Percentiles rank a stretch among this genome's conserved stretches.
Conservation (phyloP, 2,888 invertebrate genomes). For the Eurois occulta region DNA sequence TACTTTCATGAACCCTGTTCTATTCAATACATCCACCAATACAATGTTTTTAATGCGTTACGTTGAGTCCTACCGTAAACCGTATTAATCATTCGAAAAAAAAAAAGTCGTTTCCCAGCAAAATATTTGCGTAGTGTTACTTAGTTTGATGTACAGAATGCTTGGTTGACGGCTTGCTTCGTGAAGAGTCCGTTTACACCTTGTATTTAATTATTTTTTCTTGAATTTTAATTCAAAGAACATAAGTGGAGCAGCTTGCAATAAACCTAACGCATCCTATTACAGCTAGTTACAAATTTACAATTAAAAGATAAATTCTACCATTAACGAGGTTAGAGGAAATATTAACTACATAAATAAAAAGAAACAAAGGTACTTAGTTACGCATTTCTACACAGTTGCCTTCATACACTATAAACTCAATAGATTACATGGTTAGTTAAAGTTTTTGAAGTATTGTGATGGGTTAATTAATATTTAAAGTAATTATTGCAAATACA, state of each 20-base stretch:
- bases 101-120: neutral
- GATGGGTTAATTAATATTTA: slow-evolving; percentile 7
- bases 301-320: slow-evolving; percentile 25
- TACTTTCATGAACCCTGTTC: neutral
- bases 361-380: slow-evolving; percentile 34
- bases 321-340: slow-evolving; percentile 62
- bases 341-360: slow-evolving; percentile 38
- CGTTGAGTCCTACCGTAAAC: neutral
- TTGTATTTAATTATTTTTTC: neutral
- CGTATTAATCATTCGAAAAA: neutral
- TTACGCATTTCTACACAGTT: slow-evolving; percentile 51
- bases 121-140: neutral
- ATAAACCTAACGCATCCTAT: slow-evolving; percentile 2
- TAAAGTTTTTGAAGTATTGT: neutral
- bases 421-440: slow-evolving; percentile 5
- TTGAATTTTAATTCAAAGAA: neutral
- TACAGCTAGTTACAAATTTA: neutral
- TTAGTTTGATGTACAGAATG: neutral
- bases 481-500: slow-evolving; percentile 5
- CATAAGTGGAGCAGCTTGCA: neutral
- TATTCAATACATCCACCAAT: neutral
- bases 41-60: neutral
- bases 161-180: neutral
- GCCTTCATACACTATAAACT: slow-evolving; percentile 53
- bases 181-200: neutral